These are phyloP conservation scores for Homalodisca vitripennis DNA, from an alignment of 1,140 invertebrate species.

Conservation along the genomic window DNA sequence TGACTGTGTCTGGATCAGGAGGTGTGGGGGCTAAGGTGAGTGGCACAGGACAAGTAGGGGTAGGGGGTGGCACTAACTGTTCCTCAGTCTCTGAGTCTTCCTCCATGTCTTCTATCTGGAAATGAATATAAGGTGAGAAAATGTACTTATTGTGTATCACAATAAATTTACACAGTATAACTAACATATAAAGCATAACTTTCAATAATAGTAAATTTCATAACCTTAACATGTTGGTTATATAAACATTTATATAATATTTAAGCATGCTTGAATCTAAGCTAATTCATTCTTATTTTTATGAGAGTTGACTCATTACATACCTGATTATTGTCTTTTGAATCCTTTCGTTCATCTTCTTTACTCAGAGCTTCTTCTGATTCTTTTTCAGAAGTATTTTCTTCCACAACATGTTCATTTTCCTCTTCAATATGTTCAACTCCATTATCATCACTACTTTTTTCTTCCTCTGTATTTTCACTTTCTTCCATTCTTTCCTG, in stretches of 20 bases:
- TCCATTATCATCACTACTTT: slow-evolving; percentile 34
- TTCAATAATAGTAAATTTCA: too few relatives aligned
- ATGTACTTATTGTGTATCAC: too few relatives aligned
- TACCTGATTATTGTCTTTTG: slow-evolving; percentile 52
- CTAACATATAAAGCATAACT: too few relatives aligned
- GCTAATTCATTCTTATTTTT: too few relatives aligned
- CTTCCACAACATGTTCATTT: slow-evolving; percentile 37
- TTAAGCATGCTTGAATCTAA: too few relatives aligned
- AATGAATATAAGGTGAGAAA: too few relatives aligned
- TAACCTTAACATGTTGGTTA: too few relatives aligned
- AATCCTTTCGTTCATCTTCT: slow-evolving; percentile 50
- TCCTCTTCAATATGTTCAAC: slow-evolving; percentile 38
- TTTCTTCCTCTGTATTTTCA: slow-evolving; percentile 64
- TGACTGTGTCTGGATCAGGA: slow-evolving; percentile 88
- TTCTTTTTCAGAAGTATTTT: slow-evolving; percentile 35
- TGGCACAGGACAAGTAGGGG: slow-evolving; percentile 39
- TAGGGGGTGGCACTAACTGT: slow-evolving; percentile 42
- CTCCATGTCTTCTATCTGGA: slow-evolving; percentile 84
- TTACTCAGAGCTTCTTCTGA: slow-evolving; percentile 23
- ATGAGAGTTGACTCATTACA: too few relatives aligned
- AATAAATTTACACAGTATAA: too few relatives aligned
- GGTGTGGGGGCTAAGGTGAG: slow-evolving; percentile 73
- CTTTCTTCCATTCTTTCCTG: slow-evolving; percentile 56
- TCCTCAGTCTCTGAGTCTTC: slow-evolving; percentile 74
- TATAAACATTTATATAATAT: too few relatives aligned